A percentile compares a stretch with the other conserved stretches of the same genome.
Conservation (phyloP, 2,113 vertebrate genomes). For the Phasianus colchicus region DNA sequence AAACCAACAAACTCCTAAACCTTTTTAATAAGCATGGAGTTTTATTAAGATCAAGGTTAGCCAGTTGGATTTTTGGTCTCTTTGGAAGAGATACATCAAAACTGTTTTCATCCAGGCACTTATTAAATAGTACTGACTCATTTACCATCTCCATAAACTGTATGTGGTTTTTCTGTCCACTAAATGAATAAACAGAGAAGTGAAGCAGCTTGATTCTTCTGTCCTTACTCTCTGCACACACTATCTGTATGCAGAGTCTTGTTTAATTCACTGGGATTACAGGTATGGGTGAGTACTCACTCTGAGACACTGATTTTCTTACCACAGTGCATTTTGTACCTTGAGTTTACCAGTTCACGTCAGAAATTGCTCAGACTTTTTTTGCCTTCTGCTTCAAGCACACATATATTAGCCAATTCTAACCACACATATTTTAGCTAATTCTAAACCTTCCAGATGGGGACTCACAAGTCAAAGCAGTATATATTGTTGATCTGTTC, state of each 20-base stretch:
- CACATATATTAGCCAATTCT: conserved; percentile 19
- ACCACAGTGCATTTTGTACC: not conserved
- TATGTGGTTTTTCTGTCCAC: not conserved
- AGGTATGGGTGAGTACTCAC: not conserved
- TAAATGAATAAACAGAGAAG: not conserved
- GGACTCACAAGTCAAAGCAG: conserved; percentile 40
- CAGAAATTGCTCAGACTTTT: not conserved
- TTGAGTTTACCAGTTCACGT: not conserved
- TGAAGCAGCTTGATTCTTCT: not conserved
- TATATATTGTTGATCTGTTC: conserved; percentile 23
- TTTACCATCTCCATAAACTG: not conserved
- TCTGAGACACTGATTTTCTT: not conserved
- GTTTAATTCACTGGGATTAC: not conserved
- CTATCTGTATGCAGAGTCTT: not conserved
- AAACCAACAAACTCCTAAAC: not conserved
- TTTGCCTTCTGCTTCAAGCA: conserved; percentile 23
- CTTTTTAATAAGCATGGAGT: not conserved
- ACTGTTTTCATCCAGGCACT: not conserved
- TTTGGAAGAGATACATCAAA: not conserved
- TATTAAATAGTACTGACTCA: not conserved
- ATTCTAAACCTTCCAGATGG: conserved; percentile 34
- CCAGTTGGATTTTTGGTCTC: not conserved
- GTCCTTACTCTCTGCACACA: not conserved
- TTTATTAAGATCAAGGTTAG: not conserved
- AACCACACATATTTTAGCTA: conserved; percentile 15